A percentile compares a stretch with the other conserved stretches of the same genome.
phyloP scores from a whole-genome alignment of 2,113 vertebrate genomes.

The Nannobrachium achirus region DNA sequence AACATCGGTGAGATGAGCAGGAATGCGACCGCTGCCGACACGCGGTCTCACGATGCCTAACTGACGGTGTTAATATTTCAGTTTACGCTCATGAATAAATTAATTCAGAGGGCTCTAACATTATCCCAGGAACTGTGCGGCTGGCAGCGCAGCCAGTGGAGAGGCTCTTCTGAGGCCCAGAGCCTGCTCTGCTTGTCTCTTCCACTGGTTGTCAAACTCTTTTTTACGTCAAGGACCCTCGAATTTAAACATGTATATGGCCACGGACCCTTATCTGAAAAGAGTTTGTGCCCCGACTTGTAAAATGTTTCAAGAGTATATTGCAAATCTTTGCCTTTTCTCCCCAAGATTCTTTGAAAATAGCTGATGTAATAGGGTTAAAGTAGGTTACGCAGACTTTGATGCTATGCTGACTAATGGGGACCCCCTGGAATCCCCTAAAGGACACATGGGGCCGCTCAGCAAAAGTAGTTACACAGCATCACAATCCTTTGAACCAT shows the following conservation, averaged over 20 bases:
- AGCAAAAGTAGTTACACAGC: too few species aligned
- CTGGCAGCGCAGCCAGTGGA: constrained; percentile 38
- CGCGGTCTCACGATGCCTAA: constrained; percentile 51
- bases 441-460: too few species aligned
- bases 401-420: too few species aligned
- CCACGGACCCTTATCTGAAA: too few species aligned
- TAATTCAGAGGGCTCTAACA: constrained; percentile 60
- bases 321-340: background rate
- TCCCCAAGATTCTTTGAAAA: background rate
- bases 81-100: constrained; percentile 75
- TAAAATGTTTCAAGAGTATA: background rate
- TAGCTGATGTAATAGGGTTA: too few species aligned
- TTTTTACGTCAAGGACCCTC: too few species aligned
- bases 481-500: too few species aligned
- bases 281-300: too few species aligned
- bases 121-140: constrained; percentile 57
- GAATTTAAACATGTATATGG: too few species aligned
- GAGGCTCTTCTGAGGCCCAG: constrained; percentile 32
- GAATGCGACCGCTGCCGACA: constrained; percentile 43
- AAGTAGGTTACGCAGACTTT: too few species aligned
- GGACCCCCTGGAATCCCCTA: too few species aligned
- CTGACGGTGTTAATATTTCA: constrained; percentile 76
- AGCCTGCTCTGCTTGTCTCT: constrained; percentile 21
- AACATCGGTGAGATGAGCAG: constrained; percentile 45
- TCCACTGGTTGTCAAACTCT: constrained; percentile 12